Percentiles rank a stretch among this genome's conserved stretches.
These are phyloP conservation scores for Podargus strigoides DNA, from an alignment of 2,797 vertebrate species.

Conservation along the genomic window DNA sequence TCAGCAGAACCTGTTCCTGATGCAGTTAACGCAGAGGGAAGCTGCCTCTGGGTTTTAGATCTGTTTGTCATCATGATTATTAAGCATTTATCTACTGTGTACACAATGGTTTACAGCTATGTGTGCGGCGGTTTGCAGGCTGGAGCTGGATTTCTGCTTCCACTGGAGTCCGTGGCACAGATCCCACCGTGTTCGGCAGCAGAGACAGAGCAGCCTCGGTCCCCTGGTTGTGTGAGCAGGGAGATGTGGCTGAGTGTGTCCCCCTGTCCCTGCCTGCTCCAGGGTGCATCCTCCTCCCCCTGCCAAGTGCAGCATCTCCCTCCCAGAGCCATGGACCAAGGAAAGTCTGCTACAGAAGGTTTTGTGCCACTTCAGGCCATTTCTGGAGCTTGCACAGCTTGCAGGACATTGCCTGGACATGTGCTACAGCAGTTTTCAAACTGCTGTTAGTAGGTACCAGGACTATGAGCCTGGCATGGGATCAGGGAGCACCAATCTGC, in stretches of 20 bases:
- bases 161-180: neutral
- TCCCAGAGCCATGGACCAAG: neutral
- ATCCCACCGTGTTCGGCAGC: accelerated
- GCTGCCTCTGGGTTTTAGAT: neutral
- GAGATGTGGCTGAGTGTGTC: accelerated
- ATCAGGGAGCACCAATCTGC: neutral
- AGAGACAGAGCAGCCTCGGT: neutral
- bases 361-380: neutral
- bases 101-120: neutral
- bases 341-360: accelerated
- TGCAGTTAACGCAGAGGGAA: neutral
- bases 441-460: neutral
- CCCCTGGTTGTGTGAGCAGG: accelerated
- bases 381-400: neutral
- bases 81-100: neutral
- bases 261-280: neutral
- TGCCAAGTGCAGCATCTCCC: neutral
- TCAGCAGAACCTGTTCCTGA: neutral
- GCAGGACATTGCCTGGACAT: accelerated
- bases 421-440: neutral
- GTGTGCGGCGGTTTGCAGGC: neutral
- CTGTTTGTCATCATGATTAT: slow-evolving; percentile 14
- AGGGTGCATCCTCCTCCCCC: neutral
- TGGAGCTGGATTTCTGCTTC: neutral
- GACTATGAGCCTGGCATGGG: neutral